phyloP scores from a whole-genome alignment of 92 coral and sea anemone genomes.

The Phenganax marumi region DNA sequence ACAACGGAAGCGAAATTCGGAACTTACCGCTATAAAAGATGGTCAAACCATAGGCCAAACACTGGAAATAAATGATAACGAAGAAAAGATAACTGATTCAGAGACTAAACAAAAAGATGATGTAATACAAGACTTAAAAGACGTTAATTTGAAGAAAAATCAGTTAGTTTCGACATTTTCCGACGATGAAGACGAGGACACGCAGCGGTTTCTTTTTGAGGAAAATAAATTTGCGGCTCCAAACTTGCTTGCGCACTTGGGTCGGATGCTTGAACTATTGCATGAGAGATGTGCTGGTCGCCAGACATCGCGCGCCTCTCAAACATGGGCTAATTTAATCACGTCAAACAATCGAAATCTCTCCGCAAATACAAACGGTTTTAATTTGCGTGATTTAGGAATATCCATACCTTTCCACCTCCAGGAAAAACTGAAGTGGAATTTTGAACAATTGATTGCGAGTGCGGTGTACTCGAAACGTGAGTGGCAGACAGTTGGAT shows the following conservation, averaged over 20 bases:
- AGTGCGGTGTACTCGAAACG: constrained; percentile 75
- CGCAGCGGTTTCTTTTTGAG: constrained; percentile 91
- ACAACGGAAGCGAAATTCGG: constrained; percentile 71
- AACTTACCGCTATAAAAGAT: constrained; percentile 22
- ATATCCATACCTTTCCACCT: constrained; percentile 79
- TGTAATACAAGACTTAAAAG: neutral
- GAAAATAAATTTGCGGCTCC: constrained; percentile 98
- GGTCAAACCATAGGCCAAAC: neutral
- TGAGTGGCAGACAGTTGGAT: constrained; percentile 95
- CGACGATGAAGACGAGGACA: constrained; percentile 91
- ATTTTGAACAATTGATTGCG: constrained; percentile 80
- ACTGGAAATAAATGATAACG: constrained; percentile 33
- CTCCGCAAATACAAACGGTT: neutral
- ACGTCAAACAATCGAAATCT: constrained; percentile 43
- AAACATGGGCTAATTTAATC: constrained; percentile 21
- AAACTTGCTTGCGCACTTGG: constrained; percentile 86
- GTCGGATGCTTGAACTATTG: constrained; percentile 72
- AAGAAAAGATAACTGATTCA: neutral
- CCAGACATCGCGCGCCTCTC: neutral
- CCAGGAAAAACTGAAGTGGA: constrained; percentile 64
- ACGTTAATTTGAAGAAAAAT: constrained; percentile 29
- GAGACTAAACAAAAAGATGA: constrained; percentile 24
- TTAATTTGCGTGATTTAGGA: constrained; percentile 48
- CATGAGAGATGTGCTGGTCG: constrained; percentile 70
- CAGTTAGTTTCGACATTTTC: constrained; percentile 45